Percentiles rank a stretch among this genome's conserved stretches.
Conservation (phyloP, 2,888 invertebrate genomes). For the Lutraria lutraria region DNA sequence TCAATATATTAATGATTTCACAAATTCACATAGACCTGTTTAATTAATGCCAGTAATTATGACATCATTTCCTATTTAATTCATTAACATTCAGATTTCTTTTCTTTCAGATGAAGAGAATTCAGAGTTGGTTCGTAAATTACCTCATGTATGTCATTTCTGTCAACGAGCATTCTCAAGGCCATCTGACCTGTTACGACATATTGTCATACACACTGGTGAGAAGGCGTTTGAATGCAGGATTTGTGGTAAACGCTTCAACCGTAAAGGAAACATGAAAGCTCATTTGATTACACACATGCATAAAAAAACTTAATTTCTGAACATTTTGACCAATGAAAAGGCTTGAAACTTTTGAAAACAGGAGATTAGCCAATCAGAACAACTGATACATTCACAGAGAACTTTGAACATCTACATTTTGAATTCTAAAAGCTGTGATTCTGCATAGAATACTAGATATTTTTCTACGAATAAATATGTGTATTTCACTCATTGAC, state of each 20-base stretch:
- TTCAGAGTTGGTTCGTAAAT: not conserved
- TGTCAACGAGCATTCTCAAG: slow-evolving; percentile 32
- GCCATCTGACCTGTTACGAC: not conserved
- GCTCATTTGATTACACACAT: slow-evolving; percentile 29
- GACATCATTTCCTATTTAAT: too few relatives aligned
- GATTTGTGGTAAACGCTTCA: slow-evolving; percentile 28
- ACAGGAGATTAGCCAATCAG: too few relatives aligned
- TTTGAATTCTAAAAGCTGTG: too few relatives aligned
- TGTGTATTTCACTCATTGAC: too few relatives aligned
- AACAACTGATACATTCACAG: too few relatives aligned
- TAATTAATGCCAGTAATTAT: too few relatives aligned
- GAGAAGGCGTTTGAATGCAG: slow-evolving; percentile 27
- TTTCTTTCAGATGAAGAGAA: not conserved
- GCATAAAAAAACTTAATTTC: not conserved
- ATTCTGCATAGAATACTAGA: too few relatives aligned
- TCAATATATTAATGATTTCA: too few relatives aligned
- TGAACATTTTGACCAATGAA: not conserved
- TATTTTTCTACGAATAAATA: too few relatives aligned
- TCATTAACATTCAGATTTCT: not conserved
- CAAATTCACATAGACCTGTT: too few relatives aligned
- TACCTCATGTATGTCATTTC: slow-evolving; percentile 25
- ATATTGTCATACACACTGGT: slow-evolving; percentile 33
- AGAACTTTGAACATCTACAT: too few relatives aligned
- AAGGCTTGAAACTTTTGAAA: too few relatives aligned
- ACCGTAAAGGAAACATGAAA: slow-evolving; percentile 36